phyloP scores from a whole-genome alignment of 2,888 invertebrate genomes.

The Dicycla oo region DNA sequence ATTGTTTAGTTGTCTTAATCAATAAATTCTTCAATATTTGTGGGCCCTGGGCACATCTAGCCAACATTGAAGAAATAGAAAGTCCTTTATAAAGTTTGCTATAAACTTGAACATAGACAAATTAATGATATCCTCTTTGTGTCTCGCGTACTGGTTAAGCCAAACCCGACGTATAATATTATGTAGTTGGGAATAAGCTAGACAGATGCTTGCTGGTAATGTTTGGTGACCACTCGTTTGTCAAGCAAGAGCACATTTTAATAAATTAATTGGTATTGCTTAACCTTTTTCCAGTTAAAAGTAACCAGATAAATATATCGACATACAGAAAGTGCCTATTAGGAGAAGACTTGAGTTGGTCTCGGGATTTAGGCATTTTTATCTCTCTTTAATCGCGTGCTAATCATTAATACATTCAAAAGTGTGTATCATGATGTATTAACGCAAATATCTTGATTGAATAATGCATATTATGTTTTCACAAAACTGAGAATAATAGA shows the following conservation, averaged over 20 bases:
- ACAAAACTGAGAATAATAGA: conserved; percentile 51
- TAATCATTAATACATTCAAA: conserved; percentile 27
- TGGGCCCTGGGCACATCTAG: not conserved
- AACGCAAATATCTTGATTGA: conserved; percentile 39
- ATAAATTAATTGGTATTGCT: not conserved
- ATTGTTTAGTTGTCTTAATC: not conserved
- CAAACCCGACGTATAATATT: too few relatives aligned
- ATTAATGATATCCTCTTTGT: not conserved
- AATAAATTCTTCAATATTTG: not conserved
- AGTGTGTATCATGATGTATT: conserved; percentile 37
- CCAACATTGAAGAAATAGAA: not conserved
- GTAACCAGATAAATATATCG: not conserved
- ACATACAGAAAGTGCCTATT: not conserved
- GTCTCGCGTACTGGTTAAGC: not conserved
- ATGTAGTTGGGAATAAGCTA: too few relatives aligned
- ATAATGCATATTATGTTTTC: conserved; percentile 53
- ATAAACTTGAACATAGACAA: not conserved
- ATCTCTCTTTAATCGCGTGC: conserved; percentile 18
- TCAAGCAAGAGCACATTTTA: not conserved
- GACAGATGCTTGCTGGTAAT: too few relatives aligned
- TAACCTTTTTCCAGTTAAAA: not conserved
- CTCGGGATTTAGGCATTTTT: not conserved
- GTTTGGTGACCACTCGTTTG: not conserved
- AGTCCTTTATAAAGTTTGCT: not conserved
- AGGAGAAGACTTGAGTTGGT: not conserved